A percentile compares a stretch with the other conserved stretches of the same genome.
Conservation (phyloP, 1,140 invertebrate species). For the Mercenaria mercenaria region DNA sequence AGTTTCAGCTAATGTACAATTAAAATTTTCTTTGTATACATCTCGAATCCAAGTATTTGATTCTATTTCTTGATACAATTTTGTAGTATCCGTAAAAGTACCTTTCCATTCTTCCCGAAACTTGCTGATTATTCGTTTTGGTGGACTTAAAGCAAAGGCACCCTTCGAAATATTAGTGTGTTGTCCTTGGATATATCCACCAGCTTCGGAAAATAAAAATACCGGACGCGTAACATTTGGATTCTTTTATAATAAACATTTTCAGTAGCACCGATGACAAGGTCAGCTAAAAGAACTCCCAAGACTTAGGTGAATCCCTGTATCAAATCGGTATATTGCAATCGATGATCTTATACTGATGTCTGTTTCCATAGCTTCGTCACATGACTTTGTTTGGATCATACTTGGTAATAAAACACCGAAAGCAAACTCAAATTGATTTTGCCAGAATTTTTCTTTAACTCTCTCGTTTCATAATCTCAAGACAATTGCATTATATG, state of each 20-base stretch:
- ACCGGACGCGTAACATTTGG: not conserved
- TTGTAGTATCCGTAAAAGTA: not conserved
- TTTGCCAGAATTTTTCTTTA: too few relatives aligned
- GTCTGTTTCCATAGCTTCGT: not conserved
- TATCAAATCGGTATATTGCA: not conserved
- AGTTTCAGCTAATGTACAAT: not conserved
- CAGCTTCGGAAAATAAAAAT: conserved; percentile 48
- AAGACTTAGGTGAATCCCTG: conserved; percentile 45
- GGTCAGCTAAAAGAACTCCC: conserved; percentile 10
- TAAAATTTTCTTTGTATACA: not conserved
- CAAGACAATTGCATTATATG: too few relatives aligned
- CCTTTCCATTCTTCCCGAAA: conserved; percentile 47
- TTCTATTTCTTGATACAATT: not conserved
- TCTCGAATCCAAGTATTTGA: conserved; percentile 31
- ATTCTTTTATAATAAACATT: not conserved
- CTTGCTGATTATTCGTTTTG: not conserved
- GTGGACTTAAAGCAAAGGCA: conserved; percentile 49
- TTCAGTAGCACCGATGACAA: not conserved
- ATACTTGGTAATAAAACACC: too few relatives aligned
- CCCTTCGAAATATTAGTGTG: not conserved
- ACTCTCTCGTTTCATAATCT: too few relatives aligned
- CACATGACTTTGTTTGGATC: not conserved
- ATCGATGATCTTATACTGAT: not conserved
- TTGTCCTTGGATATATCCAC: not conserved
- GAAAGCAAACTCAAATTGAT: too few relatives aligned